phyloP scores from a whole-genome alignment of 35 echinoderm and acorn worm species.

The Apostichopus californicus region DNA sequence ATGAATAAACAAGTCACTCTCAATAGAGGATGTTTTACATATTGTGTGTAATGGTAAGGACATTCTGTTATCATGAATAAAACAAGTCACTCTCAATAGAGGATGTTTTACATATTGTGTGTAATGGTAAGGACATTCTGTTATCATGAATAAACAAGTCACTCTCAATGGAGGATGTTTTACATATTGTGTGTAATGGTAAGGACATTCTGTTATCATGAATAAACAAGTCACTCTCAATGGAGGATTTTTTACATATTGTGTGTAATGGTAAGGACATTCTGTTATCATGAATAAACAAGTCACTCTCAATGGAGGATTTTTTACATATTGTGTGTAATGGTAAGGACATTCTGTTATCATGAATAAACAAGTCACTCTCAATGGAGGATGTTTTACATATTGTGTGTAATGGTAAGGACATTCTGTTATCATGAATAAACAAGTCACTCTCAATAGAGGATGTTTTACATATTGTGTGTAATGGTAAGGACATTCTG shows the following conservation, averaged over 20 bases:
- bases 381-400: no score
- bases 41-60: slow-evolving; percentile 95
- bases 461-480: no score
- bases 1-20: neutral
- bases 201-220: neutral
- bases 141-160: no score
- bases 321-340: slow-evolving; percentile 97
- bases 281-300: no score
- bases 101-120: no score
- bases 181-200: slow-evolving; percentile 99
- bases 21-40: no score
- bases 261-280: slow-evolving; percentile 90
- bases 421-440: no score
- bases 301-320: no score
- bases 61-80: no score
- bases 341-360: slow-evolving; percentile 59
- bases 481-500: slow-evolving; percentile 79
- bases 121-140: slow-evolving; percentile 79
- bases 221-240: neutral
- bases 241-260: no score
- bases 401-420: slow-evolving; percentile 96
- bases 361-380: neutral
- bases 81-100: no score
- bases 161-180: no score
- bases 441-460: neutral